These are phyloP conservation scores for Acomys russatus DNA, from an alignment of 2,797 vertebrate genomes.

Conservation along the genomic window DNA sequence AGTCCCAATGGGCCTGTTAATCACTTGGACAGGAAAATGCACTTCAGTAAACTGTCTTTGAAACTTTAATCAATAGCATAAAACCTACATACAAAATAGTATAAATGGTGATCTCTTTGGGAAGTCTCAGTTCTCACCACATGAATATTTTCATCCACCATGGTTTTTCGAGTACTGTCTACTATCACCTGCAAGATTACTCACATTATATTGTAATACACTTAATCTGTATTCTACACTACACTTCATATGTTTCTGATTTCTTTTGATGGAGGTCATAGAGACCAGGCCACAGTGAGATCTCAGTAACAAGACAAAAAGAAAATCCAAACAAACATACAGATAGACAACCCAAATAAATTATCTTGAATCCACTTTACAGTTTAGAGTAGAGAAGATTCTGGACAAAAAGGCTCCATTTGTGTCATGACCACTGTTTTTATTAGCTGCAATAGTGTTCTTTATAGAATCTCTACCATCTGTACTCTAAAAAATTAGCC, in stretches of 20 bases:
- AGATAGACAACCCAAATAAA: not conserved
- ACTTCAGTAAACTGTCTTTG: not conserved
- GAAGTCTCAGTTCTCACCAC: not conserved
- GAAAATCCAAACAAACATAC: not conserved
- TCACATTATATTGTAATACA: not conserved
- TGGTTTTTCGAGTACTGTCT: not conserved
- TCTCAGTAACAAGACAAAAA: not conserved
- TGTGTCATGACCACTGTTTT: not conserved
- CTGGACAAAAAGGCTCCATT: not conserved
- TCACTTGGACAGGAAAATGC: not conserved
- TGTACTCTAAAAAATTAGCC: not conserved
- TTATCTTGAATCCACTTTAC: no score
- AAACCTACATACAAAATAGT: not conserved
- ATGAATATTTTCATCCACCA: not conserved
- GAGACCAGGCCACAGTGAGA: not conserved
- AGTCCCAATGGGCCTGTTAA: not conserved
- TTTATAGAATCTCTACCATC: conserved; percentile 9
- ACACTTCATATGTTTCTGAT: not conserved
- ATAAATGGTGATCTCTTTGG: not conserved
- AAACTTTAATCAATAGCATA: not conserved
- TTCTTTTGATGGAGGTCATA: not conserved
- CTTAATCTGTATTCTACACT: not conserved
- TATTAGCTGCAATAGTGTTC: not conserved
- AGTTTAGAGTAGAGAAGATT: not conserved
- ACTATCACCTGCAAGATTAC: not conserved